These are phyloP conservation scores for Bombus balteatus DNA, from an alignment of 1,140 invertebrate genomes.

Conservation along the genomic window DNA sequence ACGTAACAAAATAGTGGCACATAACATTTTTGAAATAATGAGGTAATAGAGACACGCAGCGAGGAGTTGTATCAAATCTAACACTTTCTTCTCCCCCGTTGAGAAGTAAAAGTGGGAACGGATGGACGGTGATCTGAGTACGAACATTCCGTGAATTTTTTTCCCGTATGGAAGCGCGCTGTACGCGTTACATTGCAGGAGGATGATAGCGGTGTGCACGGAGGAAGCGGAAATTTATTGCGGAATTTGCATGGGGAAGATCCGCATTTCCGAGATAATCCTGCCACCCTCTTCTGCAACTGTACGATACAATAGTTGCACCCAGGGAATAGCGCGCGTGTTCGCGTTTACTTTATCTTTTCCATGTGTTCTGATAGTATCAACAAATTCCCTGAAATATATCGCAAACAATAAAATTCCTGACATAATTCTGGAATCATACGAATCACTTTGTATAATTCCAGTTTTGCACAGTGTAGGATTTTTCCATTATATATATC, in stretches of 20 bases:
- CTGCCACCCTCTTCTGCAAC: constrained; percentile 1
- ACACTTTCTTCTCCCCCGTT: neutral
- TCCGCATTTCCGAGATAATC: constrained; percentile 55
- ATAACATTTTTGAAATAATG: constrained; percentile 26
- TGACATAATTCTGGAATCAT: neutral
- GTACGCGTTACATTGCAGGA: constrained; percentile 5
- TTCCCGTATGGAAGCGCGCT: constrained; percentile 7
- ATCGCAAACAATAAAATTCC: neutral
- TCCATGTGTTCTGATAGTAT: neutral
- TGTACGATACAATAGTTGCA: constrained; percentile 8
- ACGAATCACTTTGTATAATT: neutral
- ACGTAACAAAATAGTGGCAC: too few relatives aligned
- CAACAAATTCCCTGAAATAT: neutral
- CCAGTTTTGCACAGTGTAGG: neutral
- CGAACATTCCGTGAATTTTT: constrained; percentile 56
- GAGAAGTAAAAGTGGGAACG: constrained; percentile 46
- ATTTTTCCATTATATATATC: neutral
- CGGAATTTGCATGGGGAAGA: constrained; percentile 60
- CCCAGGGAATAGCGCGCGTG: neutral
- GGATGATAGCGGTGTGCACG: neutral
- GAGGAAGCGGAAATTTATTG: constrained; percentile 63
- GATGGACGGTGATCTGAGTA: constrained; percentile 37
- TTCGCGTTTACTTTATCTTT: neutral
- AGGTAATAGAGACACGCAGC: constrained; percentile 47
- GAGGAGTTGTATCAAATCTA: constrained; percentile 34